phyloP scores from a whole-genome alignment of 2,113 vertebrate genomes.

The Clarias magur region DNA sequence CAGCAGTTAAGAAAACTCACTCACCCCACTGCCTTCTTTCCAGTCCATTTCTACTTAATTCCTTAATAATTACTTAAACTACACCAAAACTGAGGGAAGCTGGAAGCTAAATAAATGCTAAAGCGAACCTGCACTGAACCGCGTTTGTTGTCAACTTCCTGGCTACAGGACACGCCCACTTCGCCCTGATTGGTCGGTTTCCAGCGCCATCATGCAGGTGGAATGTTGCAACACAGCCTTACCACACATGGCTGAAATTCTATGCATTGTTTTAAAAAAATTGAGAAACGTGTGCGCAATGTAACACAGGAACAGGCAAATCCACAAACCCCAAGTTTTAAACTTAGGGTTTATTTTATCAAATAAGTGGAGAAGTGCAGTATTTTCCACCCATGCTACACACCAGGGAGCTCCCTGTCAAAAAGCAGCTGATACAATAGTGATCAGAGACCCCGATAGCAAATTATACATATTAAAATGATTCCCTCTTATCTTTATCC shows the following conservation, averaged over 20 bases:
- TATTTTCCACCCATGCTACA: no score
- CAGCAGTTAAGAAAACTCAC: conserved; percentile 1
- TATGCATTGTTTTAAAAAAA: not conserved
- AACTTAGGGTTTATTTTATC: not conserved
- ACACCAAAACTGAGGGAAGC: not conserved
- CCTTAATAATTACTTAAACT: not conserved
- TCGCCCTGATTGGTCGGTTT: conserved; percentile 40
- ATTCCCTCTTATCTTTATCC: no score
- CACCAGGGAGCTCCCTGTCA: no score
- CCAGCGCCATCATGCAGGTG: not conserved
- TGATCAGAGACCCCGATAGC: no score
- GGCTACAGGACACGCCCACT: conserved; percentile 26
- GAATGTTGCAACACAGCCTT: not conserved
- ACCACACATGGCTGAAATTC: not conserved
- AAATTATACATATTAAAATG: no score
- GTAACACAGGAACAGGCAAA: not conserved
- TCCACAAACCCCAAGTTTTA: not conserved
- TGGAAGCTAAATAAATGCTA: not conserved
- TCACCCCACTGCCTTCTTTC: conserved; percentile 62
- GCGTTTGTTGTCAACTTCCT: conserved; percentile 44
- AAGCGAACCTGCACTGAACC: not conserved
- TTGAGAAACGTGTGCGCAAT: not conserved
- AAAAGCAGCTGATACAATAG: no score
- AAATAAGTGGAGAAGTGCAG: no score
- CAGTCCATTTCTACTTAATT: conserved; percentile 67